Percentiles rank a stretch among this genome's conserved stretches.
phyloP scores from a whole-genome alignment of 2,888 invertebrate species.

The Crematogaster levior region DNA sequence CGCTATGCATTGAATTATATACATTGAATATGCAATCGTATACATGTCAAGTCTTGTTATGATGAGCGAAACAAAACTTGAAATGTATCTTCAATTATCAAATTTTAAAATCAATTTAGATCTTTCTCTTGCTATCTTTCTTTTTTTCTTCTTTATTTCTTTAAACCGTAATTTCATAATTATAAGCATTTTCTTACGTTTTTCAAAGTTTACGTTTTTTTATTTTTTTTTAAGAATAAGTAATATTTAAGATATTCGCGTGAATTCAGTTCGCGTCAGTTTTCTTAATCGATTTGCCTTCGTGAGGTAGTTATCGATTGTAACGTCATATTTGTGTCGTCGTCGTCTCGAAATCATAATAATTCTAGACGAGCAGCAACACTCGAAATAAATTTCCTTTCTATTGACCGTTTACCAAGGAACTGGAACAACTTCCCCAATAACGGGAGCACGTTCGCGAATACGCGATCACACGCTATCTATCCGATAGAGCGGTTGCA shows the following conservation, averaged over 20 bases:
- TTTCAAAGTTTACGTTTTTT: neutral
- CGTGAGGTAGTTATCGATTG: slow-evolving; percentile 24
- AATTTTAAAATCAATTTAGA: neutral
- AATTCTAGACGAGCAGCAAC: neutral
- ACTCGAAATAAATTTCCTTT: slow-evolving; percentile 32
- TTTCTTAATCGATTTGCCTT: neutral
- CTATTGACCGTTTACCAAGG: slow-evolving; percentile 15
- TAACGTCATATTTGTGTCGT: slow-evolving; percentile 6
- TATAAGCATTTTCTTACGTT: too few relatives aligned
- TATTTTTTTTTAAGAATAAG: too few relatives aligned
- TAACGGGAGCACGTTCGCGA: slow-evolving; percentile 30
- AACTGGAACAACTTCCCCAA: slow-evolving; percentile 34
- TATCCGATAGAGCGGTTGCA: slow-evolving; percentile 37
- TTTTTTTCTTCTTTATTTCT: neutral
- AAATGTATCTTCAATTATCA: neutral
- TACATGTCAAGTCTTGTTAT: too few relatives aligned
- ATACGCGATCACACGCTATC: slow-evolving; percentile 39
- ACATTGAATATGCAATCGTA: too few relatives aligned
- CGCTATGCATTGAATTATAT: neutral
- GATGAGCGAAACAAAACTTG: neutral
- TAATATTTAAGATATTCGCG: neutral
- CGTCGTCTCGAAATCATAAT: slow-evolving; percentile 16
- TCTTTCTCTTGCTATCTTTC: neutral
- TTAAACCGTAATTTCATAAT: neutral
- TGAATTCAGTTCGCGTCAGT: neutral